These are phyloP conservation scores for Rhynchonycteris naso DNA, from an alignment of 2,797 vertebrate species.

Conservation along the genomic window DNA sequence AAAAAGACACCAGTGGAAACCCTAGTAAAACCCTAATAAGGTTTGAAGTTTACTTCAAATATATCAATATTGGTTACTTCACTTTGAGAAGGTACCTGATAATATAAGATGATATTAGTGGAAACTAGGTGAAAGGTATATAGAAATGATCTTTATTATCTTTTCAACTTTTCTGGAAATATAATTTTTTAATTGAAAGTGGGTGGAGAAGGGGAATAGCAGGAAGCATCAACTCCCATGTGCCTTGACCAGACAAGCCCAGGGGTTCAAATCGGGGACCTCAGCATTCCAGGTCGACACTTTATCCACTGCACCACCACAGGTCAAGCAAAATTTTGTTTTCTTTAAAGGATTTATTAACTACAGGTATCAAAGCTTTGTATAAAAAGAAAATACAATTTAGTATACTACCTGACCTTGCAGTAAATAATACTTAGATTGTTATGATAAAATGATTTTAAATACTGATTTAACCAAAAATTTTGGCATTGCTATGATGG, in stretches of 20 bases:
- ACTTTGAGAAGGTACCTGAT: not conserved
- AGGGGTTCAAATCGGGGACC: too few relatives aligned
- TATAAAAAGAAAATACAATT: not conserved
- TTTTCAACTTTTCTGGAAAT: not conserved
- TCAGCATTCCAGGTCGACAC: too few relatives aligned
- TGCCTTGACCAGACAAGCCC: too few relatives aligned
- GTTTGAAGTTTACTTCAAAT: not conserved
- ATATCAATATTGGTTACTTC: not conserved
- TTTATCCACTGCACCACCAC: too few relatives aligned
- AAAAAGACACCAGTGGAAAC: not conserved
- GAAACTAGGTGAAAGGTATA: not conserved
- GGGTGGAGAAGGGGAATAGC: too few relatives aligned
- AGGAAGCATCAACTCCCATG: too few relatives aligned
- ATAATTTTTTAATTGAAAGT: too few relatives aligned
- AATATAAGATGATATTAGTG: not conserved
- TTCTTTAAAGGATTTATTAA: not conserved
- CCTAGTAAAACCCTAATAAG: not conserved
- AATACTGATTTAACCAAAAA: not conserved
- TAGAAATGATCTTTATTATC: not conserved
- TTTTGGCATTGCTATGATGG: not conserved
- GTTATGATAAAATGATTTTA: not conserved
- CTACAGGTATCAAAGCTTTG: not conserved
- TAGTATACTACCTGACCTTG: not conserved
- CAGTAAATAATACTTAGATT: not conserved
- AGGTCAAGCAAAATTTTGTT: not conserved